Conservation (phyloP, 2,888 invertebrate species). For the Meganola albula region DNA sequence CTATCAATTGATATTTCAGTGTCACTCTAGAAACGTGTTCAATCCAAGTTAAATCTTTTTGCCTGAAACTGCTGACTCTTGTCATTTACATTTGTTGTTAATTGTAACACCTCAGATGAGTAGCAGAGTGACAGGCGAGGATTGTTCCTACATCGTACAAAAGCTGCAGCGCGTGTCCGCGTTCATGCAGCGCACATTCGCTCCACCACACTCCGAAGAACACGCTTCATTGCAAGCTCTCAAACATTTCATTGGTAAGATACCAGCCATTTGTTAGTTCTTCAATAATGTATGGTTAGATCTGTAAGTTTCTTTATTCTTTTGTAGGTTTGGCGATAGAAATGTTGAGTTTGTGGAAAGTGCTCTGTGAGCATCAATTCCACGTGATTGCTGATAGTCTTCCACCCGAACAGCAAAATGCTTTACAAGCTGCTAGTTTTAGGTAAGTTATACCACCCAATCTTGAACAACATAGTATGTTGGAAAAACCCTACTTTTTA, state of each 20-base stretch:
- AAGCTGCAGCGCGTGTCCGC: conserved; percentile 85
- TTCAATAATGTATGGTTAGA: neutral
- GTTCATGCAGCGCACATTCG: conserved; percentile 79
- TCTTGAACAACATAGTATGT: too few species aligned
- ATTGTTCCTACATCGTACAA: conserved; percentile 84
- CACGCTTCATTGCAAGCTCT: conserved; percentile 87
- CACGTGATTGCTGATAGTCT: conserved; percentile 85
- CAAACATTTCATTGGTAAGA: conserved; percentile 81
- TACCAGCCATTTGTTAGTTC: neutral
- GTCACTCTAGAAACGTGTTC: too few species aligned
- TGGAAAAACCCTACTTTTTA: too few species aligned
- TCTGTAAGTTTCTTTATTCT: neutral
- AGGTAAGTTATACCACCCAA: conserved; percentile 56
- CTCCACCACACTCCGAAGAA: conserved; percentile 74
- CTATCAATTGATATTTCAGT: too few species aligned
- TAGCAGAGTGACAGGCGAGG: conserved; percentile 82
- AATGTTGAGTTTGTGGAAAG: conserved; percentile 94
- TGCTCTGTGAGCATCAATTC: conserved; percentile 94
- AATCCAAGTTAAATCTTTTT: too few species aligned
- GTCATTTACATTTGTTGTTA: neutral
- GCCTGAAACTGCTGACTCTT: neutral
- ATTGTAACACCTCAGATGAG: conserved; percentile 67
- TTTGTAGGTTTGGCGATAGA: conserved; percentile 85
- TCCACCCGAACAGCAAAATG: conserved; percentile 80
- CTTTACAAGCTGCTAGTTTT: conserved; percentile 80